Evolutionary conservation across 2,797 vertebrate genomes (phyloP).

Genomic region (Hoplostethus atlanticus): DNA sequence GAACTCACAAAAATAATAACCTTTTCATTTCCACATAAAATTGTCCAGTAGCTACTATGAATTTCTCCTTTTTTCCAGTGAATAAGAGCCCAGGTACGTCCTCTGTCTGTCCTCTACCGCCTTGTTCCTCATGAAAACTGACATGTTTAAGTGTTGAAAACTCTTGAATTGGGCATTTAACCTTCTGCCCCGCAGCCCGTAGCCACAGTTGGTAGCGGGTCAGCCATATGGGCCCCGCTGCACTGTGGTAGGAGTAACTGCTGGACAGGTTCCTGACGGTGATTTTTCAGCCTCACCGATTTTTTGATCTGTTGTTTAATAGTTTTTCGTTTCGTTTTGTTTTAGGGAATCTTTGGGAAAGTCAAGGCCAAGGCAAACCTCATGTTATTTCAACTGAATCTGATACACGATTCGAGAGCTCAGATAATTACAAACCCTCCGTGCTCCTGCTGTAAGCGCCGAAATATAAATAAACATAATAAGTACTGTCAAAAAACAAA

Average conservation of each 20-base stretch:
- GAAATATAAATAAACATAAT: constrained; percentile 87
- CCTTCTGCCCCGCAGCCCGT: constrained; percentile 64
- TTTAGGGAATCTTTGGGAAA: constrained; percentile 47
- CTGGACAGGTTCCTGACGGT: constrained; percentile 49
- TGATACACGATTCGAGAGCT: constrained; percentile 72
- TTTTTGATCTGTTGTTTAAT: constrained; percentile 66
- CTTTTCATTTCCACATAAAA: too few relatives aligned
- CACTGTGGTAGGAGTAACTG: constrained; percentile 34
- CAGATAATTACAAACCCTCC: constrained; percentile 82
- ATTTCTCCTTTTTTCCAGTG: neutral
- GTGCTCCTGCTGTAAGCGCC: constrained; percentile 69
- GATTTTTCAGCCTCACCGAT: constrained; percentile 51
- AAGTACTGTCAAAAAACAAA: constrained; percentile 82
- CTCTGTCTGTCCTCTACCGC: constrained; percentile 70
- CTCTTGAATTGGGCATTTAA: constrained; percentile 77
- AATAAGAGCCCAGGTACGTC: constrained; percentile 7
- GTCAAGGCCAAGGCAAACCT: constrained; percentile 56
- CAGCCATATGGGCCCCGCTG: constrained; percentile 58
- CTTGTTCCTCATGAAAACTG: constrained; percentile 72
- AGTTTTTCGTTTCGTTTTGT: constrained; percentile 62
- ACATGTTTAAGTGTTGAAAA: constrained; percentile 76
- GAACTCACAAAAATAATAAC: too few relatives aligned
- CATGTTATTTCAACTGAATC: constrained; percentile 72
- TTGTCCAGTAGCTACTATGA: too few relatives aligned
- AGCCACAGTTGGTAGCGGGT: constrained; percentile 66